Conservation (phyloP, 1,140 invertebrate genomes). For the Rhyacophila brunnea region DNA sequence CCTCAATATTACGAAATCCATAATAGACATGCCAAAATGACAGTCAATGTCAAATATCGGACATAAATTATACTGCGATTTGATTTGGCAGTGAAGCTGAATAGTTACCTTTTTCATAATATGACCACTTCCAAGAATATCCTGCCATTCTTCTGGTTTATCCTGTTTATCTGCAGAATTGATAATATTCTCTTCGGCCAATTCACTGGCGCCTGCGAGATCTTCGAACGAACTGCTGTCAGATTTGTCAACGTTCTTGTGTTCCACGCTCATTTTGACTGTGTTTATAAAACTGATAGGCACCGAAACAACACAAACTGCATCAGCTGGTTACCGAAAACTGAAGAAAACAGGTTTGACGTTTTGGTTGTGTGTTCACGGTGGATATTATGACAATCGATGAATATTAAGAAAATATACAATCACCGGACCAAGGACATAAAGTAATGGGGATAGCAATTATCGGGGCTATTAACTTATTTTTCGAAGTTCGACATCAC, state of each 20-base stretch:
- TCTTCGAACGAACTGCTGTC: constrained; percentile 55
- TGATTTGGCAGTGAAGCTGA: not conserved
- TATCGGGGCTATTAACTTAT: not conserved
- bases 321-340: too few relatives aligned
- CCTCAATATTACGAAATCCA: too few relatives aligned
- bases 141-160: constrained; percentile 44
- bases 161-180: constrained; percentile 45
- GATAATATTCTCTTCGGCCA: constrained; percentile 45
- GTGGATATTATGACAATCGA: too few relatives aligned
- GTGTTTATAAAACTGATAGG: too few relatives aligned
- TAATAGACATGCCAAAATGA: not conserved
- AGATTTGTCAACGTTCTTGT: constrained; percentile 48
- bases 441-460: not conserved
- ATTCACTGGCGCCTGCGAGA: constrained; percentile 46
- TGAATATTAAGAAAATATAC: too few relatives aligned
- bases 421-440: too few relatives aligned
- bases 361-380: too few relatives aligned
- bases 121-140: constrained; percentile 49
- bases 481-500: not conserved
- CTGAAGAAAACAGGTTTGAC: too few relatives aligned
- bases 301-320: constrained; percentile 35
- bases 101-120: constrained; percentile 47
- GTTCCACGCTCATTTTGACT: constrained; percentile 45
- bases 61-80: too few relatives aligned
- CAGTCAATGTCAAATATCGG: not conserved